Evolutionary conservation across 1,140 invertebrate species (phyloP).

Genomic region (Mycetomoellerius zeteki): DNA sequence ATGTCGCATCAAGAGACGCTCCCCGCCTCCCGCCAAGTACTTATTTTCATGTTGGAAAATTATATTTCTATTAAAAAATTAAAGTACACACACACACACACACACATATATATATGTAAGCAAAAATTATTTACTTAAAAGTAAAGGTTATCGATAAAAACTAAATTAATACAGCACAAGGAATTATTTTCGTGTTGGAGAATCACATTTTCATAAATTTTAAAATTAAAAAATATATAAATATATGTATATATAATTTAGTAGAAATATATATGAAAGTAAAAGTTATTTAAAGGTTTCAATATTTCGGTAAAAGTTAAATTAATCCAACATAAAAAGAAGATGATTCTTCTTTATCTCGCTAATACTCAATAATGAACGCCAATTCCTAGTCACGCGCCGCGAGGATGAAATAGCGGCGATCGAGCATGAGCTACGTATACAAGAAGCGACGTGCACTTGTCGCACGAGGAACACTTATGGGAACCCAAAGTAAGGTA

Average conservation of each 20-base stretch:
- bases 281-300: neutral
- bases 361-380: neutral
- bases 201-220: neutral
- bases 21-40: neutral
- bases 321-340: neutral
- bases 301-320: neutral
- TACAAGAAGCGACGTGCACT: conserved; percentile 33
- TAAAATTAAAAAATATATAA: neutral
- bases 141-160: neutral
- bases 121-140: neutral
- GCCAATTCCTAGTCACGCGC: neutral
- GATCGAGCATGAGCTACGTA: neutral
- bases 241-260: neutral
- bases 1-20: neutral
- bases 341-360: neutral
- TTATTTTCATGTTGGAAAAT: neutral
- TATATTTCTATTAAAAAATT: neutral
- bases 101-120: too few relatives aligned
- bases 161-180: neutral
- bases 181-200: neutral
- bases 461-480: conserved; percentile 45
- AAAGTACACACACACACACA: too few relatives aligned
- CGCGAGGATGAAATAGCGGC: neutral
- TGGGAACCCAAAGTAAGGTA: conserved; percentile 74
- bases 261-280: neutral